Evolutionary conservation across 2,113 vertebrate genomes (phyloP), one percentile per base, ranked within the genome.

Genomic region (Solea senegalensis): DNA sequence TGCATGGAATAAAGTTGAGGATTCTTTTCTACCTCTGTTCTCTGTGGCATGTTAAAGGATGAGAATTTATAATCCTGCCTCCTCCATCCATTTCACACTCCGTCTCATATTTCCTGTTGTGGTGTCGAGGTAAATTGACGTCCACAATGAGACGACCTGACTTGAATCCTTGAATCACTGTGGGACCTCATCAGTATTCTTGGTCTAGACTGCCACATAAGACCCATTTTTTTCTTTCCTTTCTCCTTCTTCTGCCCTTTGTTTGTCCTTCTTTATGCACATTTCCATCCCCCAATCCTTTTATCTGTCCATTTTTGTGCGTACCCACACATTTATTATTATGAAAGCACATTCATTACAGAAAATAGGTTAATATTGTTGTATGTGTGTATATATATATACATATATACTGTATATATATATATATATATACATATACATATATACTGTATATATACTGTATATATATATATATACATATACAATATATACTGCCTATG

Each of bases 181-280:
- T 51, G 52, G 78, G 83, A 60, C 72, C 87, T 87, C 82, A 89
- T 91, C 85, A 88, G 88, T 85, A 91, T 89, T 89, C 88, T 74
- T 57, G 88, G 80, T 89, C 76, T 81, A 80, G 79, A 68, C 77
- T 41, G 81, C 82, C 70, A 72, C 86, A 86, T 89, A 83, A 84
- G 80, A 76, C 62, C 54, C 61, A 16, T 62, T 65, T 60, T 62
- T 66, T 54, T 62, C 3, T 21, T 15, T 21, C 13, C 46, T 49
- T 44, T 44, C 9, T 43, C 2, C 41, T 43, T 6, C 41, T 43
- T 6, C 51, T 45, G 45, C 43, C 45, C 68, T 81, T 76, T 85
- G 81, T 84, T 70, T 81, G 69, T 65, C 65, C 68, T 66, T 59
- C 68, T 66, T 59, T 40, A n/a, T 69, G 71, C 55, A 69, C 65